A percentile compares a stretch with the other conserved stretches of the same genome.
Evolutionary conservation across 2,797 vertebrate genomes (phyloP).

Genomic region (Myoxocephalus aenaeus): DNA sequence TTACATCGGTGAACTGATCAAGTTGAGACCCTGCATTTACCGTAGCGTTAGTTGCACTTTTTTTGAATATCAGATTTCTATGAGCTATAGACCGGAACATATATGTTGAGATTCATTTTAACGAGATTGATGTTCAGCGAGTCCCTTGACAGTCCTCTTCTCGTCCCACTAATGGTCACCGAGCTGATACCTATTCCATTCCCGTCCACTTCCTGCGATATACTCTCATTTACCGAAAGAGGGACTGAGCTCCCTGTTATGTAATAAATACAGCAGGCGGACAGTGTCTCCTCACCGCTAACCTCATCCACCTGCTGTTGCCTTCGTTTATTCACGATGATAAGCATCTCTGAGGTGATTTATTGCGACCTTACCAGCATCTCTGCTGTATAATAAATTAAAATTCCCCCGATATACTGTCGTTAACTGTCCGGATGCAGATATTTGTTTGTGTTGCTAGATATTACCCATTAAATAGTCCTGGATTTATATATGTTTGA

Average conservation of each 20-base stretch:
- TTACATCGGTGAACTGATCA: neutral
- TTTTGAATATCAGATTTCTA: neutral
- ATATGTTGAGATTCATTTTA: neutral
- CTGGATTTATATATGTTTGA: slow-evolving; percentile 39
- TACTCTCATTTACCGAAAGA: slow-evolving; percentile 56
- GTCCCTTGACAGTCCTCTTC: slow-evolving; percentile 13
- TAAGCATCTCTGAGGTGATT: slow-evolving; percentile 76
- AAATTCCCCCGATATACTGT: slow-evolving; percentile 31
- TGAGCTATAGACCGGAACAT: neutral
- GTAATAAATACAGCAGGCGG: slow-evolving; percentile 68
- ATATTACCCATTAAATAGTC: slow-evolving; percentile 33
- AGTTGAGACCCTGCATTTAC: neutral
- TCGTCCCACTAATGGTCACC: slow-evolving; percentile 23
- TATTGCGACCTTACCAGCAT: slow-evolving; percentile 67
- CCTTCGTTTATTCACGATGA: slow-evolving; percentile 66
- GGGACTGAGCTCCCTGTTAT: slow-evolving; percentile 66
- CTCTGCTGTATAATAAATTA: slow-evolving; percentile 66
- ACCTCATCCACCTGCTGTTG: slow-evolving; percentile 66
- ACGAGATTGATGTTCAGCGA: slow-evolving; percentile 9
- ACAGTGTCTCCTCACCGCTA: slow-evolving; percentile 60
- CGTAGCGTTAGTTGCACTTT: neutral
- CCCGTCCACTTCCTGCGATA: slow-evolving; percentile 37
- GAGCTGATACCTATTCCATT: slow-evolving; percentile 25
- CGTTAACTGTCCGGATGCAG: slow-evolving; percentile 47
- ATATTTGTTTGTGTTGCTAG: slow-evolving; percentile 52